Percentiles rank a stretch among this genome's conserved stretches.
phyloP scores from a whole-genome alignment of 1,140 invertebrate species.

The Caerostris extrusa region DNA sequence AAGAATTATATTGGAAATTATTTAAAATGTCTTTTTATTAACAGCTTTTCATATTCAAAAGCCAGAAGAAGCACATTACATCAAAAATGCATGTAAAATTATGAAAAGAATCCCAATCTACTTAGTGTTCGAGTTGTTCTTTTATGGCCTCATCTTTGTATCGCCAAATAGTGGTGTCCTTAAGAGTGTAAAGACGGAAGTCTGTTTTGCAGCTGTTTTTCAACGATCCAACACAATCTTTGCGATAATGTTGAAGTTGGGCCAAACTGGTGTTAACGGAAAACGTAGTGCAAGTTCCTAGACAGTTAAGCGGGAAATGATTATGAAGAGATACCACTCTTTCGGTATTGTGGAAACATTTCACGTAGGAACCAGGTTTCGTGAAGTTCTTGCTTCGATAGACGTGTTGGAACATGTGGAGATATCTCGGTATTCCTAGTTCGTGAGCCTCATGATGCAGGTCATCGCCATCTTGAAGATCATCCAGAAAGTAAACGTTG shows the following conservation, averaged over 20 bases:
- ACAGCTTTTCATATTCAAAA: no score
- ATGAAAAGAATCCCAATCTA: conserved; percentile 87
- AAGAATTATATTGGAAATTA: no score
- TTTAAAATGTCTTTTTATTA: no score
- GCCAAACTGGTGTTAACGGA: conserved; percentile 91
- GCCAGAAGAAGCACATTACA: no score
- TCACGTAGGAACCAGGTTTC: conserved; percentile 95
- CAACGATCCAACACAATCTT: conserved; percentile 93
- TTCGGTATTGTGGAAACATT: conserved; percentile 96
- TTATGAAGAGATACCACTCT: conserved; percentile 94
- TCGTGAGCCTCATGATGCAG: conserved; percentile 79
- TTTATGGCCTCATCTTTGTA: conserved; percentile 89
- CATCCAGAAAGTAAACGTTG: conserved; percentile 97
- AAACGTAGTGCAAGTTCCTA: conserved; percentile 93
- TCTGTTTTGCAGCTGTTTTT: conserved; percentile 91
- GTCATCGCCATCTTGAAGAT: conserved; percentile 83
- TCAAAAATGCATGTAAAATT: not conserved
- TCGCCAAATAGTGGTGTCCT: conserved; percentile 93
- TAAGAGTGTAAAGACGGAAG: conserved; percentile 90
- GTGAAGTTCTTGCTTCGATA: conserved; percentile 95
- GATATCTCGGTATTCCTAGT: conserved; percentile 90
- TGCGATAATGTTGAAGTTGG: conserved; percentile 95
- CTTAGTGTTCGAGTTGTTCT: conserved; percentile 87
- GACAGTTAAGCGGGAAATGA: conserved; percentile 94
- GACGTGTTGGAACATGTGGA: conserved; percentile 97